Conservation (phyloP, 2,113 vertebrate genomes). For the Rhadina sibilatrix region DNA sequence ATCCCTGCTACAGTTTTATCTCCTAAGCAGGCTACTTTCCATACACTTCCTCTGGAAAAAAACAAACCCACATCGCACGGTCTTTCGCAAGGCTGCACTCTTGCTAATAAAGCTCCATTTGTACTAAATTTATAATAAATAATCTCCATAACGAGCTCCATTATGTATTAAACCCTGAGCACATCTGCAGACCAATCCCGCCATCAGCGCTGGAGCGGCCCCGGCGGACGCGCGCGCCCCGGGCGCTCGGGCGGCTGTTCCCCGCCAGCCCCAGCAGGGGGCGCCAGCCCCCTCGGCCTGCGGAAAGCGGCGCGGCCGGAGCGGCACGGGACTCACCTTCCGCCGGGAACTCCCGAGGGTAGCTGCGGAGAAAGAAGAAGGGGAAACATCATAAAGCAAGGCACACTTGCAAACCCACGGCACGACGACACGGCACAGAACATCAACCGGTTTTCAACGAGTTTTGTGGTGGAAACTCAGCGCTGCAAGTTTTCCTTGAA, state of each 20-base stretch:
- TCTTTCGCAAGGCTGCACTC: background rate
- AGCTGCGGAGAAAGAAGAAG: conserved; percentile 70
- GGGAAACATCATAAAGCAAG: background rate
- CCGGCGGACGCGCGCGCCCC: too few species aligned
- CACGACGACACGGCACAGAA: accelerated
- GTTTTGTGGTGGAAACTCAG: background rate
- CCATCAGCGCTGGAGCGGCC: background rate
- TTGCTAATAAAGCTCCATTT: background rate
- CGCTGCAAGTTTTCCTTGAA: background rate
- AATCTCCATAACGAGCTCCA: background rate
- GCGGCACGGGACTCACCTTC: conserved; percentile 79
- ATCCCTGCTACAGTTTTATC: background rate
- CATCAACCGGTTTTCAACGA: background rate
- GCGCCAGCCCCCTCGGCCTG: conserved; percentile 56
- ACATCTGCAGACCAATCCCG: background rate
- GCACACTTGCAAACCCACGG: background rate
- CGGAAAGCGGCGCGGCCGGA: background rate
- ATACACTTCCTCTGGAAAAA: background rate
- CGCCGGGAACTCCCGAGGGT: conserved; percentile 82
- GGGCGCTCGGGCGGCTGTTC: background rate
- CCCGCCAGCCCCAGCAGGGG: conserved; percentile 47
- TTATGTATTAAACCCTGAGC: background rate
- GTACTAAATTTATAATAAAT: background rate
- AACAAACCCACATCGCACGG: accelerated
- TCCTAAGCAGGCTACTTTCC: background rate